phyloP scores from a whole-genome alignment of 2,113 vertebrate species.

The Rissa tridactyla region DNA sequence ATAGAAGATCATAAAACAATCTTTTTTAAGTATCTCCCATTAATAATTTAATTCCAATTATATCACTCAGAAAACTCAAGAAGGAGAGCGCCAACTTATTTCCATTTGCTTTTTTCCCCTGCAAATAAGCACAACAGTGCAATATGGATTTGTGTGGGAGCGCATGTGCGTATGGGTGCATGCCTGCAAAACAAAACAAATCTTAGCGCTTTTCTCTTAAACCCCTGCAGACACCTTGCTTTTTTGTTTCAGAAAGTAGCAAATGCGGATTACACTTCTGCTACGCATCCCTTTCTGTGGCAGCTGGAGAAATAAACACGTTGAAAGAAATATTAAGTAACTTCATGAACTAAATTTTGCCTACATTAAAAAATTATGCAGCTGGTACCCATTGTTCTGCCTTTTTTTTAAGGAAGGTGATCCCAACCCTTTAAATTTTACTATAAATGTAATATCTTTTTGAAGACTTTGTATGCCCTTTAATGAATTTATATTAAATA shows the following conservation, averaged over 20 bases:
- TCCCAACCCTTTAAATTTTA: slow-evolving; percentile 63
- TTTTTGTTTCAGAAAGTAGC: neutral
- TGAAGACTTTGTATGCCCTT: slow-evolving; percentile 71
- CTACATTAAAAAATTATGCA: slow-evolving; percentile 56
- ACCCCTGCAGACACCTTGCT: neutral
- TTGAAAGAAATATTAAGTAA: slow-evolving; percentile 51
- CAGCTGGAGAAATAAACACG: slow-evolving; percentile 39
- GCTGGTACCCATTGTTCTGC: slow-evolving; percentile 16
- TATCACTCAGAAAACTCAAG: slow-evolving; percentile 82
- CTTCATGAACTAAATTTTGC: slow-evolving; percentile 46
- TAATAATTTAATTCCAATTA: slow-evolving; percentile 96
- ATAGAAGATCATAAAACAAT: slow-evolving; percentile 93
- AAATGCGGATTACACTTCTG: neutral
- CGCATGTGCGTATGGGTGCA: neutral
- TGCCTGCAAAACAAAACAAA: slow-evolving; percentile 15
- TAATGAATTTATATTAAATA: slow-evolving; percentile 86
- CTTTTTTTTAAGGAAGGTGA: slow-evolving; percentile 44
- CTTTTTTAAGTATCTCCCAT: slow-evolving; percentile 89
- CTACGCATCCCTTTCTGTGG: neutral
- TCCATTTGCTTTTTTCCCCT: slow-evolving; percentile 66
- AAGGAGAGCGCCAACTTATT: slow-evolving; percentile 77
- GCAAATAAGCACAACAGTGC: slow-evolving; percentile 55
- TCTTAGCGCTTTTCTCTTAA: slow-evolving; percentile 21
- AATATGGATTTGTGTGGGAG: neutral
- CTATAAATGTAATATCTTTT: slow-evolving; percentile 69